Percentiles rank a stretch among this genome's conserved stretches.
These are phyloP conservation scores for Clarias gariepinus DNA, from an alignment of 2,113 vertebrate species.

Conservation along the genomic window DNA sequence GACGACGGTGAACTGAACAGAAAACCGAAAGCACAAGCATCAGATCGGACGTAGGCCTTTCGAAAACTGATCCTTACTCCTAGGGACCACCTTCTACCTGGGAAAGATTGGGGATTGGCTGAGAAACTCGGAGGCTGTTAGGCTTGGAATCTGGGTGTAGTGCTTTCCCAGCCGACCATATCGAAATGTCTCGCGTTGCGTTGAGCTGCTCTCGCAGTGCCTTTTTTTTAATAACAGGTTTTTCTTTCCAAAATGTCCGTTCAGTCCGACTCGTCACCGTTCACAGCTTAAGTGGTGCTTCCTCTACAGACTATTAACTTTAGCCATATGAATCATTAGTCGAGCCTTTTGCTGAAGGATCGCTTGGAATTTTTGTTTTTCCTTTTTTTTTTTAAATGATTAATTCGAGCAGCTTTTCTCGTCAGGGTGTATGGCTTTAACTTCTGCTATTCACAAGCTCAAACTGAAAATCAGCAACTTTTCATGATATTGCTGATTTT, in stretches of 20 bases:
- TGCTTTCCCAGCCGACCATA: constrained; percentile 22
- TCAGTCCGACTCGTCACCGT: constrained; percentile 14
- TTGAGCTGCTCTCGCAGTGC: constrained; percentile 54
- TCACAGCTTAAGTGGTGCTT: constrained; percentile 41
- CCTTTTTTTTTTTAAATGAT: not conserved
- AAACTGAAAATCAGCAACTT: not conserved
- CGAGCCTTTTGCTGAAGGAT: constrained; percentile 16
- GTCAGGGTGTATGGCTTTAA: constrained; percentile 34
- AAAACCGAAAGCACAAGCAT: constrained; percentile 48
- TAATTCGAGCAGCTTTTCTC: constrained; percentile 27
- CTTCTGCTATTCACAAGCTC: constrained; percentile 1
- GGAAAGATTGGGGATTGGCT: not conserved
- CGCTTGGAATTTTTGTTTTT: not conserved
- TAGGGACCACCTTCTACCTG: constrained; percentile 19
- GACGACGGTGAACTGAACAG: not conserved
- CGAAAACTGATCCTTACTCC: constrained; percentile 9
- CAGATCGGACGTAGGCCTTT: not conserved
- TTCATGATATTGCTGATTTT: not conserved
- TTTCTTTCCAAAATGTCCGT: constrained; percentile 10
- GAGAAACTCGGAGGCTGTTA: not conserved
- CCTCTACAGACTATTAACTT: constrained; percentile 29
- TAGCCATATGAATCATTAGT: constrained; percentile 30
- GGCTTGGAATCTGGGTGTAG: not conserved
- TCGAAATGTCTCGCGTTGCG: constrained; percentile 28
- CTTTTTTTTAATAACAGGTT: constrained; percentile 20